Evolutionary conservation across 1,140 invertebrate species (phyloP).

Genomic region (Drosophila nasuta): DNA sequence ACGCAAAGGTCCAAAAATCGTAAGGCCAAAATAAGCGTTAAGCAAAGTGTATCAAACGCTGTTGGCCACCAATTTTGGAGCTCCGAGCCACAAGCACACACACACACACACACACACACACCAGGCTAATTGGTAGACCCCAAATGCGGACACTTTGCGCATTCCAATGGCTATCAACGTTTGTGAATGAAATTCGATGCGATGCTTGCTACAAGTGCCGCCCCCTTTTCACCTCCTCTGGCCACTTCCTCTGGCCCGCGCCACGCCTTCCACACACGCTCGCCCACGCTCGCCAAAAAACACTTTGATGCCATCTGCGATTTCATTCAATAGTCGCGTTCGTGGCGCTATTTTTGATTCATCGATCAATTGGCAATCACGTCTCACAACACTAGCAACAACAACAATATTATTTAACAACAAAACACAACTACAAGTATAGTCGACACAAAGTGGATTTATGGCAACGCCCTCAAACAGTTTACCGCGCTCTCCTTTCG

Average conservation of each 20-base stretch:
- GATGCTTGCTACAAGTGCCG: background rate
- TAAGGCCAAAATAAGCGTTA: conserved; percentile 15
- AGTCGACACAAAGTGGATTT: conserved; percentile 36
- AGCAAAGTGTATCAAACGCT: conserved; percentile 51
- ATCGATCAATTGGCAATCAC: conserved; percentile 72
- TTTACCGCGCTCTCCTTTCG: background rate
- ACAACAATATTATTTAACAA: background rate
- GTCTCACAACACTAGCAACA: conserved; percentile 34
- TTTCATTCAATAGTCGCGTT: conserved; percentile 49
- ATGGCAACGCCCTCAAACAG: conserved; percentile 17
- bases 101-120: background rate
- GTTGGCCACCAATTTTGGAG: conserved; percentile 20
- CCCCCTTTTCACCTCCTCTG: background rate
- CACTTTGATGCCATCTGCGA: conserved; percentile 19
- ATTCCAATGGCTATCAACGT: conserved; percentile 37
- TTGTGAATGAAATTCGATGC: conserved; percentile 50
- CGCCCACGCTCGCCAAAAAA: conserved; percentile 30
- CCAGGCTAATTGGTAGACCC: conserved; percentile 36
- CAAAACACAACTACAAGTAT: conserved; percentile 9
- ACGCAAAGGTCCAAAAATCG: conserved; percentile 38
- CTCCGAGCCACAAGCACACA: background rate
- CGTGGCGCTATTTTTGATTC: conserved; percentile 75
- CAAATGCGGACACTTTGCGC: conserved; percentile 33
- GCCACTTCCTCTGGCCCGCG: no score
- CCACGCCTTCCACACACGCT: conserved; percentile 12